Percentiles rank a stretch among this genome's conserved stretches.
phyloP scores from a whole-genome alignment of 2,113 vertebrate genomes.

The Galeopterus variegatus region DNA sequence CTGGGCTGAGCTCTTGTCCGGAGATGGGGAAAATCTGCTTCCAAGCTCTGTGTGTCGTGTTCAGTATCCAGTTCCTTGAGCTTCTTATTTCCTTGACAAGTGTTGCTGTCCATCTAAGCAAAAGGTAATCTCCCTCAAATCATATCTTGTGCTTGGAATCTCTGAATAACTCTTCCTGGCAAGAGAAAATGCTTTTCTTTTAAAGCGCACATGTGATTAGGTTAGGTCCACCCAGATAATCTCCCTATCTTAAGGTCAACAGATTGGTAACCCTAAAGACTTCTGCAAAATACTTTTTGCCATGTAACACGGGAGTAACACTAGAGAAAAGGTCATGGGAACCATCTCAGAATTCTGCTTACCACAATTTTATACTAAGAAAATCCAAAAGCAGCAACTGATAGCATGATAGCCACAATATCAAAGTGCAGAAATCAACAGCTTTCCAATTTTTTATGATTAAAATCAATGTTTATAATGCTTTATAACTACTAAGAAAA shows the following conservation, averaged over 20 bases:
- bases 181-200: background rate
- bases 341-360: background rate
- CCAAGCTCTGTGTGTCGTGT: background rate
- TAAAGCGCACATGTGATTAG: background rate
- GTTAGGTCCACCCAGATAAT: background rate
- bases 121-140: background rate
- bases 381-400: background rate
- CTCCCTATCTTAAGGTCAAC: background rate
- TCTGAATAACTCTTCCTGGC: background rate
- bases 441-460: background rate
- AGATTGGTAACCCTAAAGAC: background rate
- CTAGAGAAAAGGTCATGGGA: no score
- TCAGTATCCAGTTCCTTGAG: background rate
- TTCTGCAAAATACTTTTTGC: background rate
- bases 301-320: background rate
- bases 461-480: no score
- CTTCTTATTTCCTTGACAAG: background rate
- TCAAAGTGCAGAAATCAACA: background rate
- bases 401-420: background rate
- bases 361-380: background rate
- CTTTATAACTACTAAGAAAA: background rate
- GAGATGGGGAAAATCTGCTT: background rate
- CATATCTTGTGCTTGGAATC: background rate
- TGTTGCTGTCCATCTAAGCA: background rate
- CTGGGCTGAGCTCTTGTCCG: background rate